phyloP scores from a whole-genome alignment of 1,140 invertebrate species.

The Agrypnia vestita region DNA sequence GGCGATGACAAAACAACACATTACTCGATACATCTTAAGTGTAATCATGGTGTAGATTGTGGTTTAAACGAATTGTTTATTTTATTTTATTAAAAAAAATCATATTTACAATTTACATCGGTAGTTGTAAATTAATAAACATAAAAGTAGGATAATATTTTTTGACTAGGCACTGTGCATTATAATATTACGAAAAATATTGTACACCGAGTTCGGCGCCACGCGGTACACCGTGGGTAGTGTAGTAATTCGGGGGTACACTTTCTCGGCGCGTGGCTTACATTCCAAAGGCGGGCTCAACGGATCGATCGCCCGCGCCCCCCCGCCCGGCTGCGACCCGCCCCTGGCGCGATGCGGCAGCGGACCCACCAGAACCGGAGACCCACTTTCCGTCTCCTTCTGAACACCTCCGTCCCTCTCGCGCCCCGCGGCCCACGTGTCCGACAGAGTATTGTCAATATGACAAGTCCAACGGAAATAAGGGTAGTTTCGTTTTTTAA shows the following conservation, averaged over 20 bases:
- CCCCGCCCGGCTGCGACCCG: conserved; percentile 6
- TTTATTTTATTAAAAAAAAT: too few relatives aligned
- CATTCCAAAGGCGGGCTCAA: conserved; percentile 26
- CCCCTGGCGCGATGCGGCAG: conserved; percentile 49
- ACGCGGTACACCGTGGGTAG: conserved; percentile 62
- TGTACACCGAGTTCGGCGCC: not conserved
- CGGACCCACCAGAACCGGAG: conserved; percentile 33
- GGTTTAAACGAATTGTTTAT: too few relatives aligned
- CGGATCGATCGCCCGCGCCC: conserved; percentile 43
- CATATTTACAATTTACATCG: too few relatives aligned
- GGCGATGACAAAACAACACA: too few relatives aligned
- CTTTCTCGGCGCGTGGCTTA: conserved; percentile 22
- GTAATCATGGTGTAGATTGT: too few relatives aligned
- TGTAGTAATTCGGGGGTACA: conserved; percentile 57
- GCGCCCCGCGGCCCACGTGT: not conserved
- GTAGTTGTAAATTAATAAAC: too few relatives aligned
- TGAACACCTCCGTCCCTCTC: not conserved
- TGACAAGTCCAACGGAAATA: not conserved
- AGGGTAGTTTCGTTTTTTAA: too few relatives aligned
- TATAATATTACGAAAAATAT: too few relatives aligned
- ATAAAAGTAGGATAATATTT: too few relatives aligned
- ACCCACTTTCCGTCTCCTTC: conserved; percentile 34
- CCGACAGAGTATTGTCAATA: conserved; percentile 22
- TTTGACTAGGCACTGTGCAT: too few relatives aligned
- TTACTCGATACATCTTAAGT: too few relatives aligned